A percentile compares a stretch with the other conserved stretches of the same genome.
Evolutionary conservation across 2,888 invertebrate species (phyloP).

Genomic region (Arenicola marina): DNA sequence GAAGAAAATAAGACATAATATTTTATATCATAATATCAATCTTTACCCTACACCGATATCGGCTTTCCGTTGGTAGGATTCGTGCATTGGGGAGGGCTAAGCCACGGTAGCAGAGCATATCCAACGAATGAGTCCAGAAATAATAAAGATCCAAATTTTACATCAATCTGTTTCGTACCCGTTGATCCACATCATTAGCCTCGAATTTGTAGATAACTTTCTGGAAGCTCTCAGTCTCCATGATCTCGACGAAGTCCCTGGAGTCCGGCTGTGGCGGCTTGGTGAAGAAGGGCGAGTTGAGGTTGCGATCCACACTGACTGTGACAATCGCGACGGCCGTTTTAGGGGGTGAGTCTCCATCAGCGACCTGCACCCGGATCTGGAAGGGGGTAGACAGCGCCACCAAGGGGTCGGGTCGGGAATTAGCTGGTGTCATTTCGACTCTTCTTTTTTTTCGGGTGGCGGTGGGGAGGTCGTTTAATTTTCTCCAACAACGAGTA

Average conservation of each 20-base stretch:
- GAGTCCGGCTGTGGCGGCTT: slow-evolving; percentile 28
- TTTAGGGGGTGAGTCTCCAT: slow-evolving; percentile 41
- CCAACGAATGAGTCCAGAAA: too few relatives aligned
- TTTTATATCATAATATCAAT: too few relatives aligned
- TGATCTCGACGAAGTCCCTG: slow-evolving; percentile 35
- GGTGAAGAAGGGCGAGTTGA: slow-evolving; percentile 40
- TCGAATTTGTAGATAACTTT: slow-evolving; percentile 37
- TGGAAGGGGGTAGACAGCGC: slow-evolving; percentile 22
- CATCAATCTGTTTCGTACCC: slow-evolving; percentile 29
- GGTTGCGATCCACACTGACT: slow-evolving; percentile 43
- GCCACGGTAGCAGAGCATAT: too few relatives aligned
- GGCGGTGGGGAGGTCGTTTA: too few relatives aligned
- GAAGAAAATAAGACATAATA: too few relatives aligned
- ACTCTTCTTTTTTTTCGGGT: too few relatives aligned
- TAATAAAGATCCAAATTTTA: not conserved
- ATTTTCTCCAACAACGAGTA: too few relatives aligned
- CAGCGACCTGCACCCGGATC: slow-evolving; percentile 47
- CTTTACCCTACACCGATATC: too few relatives aligned
- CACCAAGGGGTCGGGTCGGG: not conserved
- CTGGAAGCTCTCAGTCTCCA: slow-evolving; percentile 43
- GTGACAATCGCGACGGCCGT: slow-evolving; percentile 35
- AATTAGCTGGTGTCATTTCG: not conserved
- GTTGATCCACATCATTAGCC: slow-evolving; percentile 42
- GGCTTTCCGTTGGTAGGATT: too few relatives aligned
- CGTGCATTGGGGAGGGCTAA: too few relatives aligned